A percentile compares a stretch with the other conserved stretches of the same genome.
Evolutionary conservation across 1,140 invertebrate species (phyloP).

Genomic region (Drosophila repleta): DNA sequence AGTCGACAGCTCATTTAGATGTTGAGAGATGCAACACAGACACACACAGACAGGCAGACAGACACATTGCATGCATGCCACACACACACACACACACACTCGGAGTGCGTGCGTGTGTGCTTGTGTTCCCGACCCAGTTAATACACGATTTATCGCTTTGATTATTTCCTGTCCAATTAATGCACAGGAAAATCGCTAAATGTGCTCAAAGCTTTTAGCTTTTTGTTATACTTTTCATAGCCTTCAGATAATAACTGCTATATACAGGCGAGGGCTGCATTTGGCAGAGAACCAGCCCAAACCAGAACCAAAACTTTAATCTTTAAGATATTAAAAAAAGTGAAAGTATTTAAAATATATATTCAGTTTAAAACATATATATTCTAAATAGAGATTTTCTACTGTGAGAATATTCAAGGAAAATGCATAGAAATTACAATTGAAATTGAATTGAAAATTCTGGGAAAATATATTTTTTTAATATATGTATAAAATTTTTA

Average conservation of each 20-base stretch:
- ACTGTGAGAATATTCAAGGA: too few relatives aligned
- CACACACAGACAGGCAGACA: not conserved
- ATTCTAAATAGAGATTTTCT: too few relatives aligned
- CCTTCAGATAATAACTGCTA: not conserved
- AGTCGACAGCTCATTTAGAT: slow-evolving; percentile 19
- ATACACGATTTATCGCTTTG: not conserved
- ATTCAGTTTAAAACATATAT: too few relatives aligned
- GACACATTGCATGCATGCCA: not conserved
- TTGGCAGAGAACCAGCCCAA: too few relatives aligned
- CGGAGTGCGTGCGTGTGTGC: too few relatives aligned
- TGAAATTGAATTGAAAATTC: too few relatives aligned
- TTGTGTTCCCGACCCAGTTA: not conserved
- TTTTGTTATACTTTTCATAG: not conserved
- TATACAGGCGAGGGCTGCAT: not conserved
- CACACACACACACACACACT: not conserved
- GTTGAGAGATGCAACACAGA: slow-evolving; percentile 19
- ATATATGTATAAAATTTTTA: too few relatives aligned
- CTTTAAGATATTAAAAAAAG: too few relatives aligned
- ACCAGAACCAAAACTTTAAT: too few relatives aligned
- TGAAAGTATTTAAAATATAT: not conserved
- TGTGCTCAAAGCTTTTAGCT: not conserved
- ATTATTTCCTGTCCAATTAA: slow-evolving; percentile 39
- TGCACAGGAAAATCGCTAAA: slow-evolving; percentile 32
- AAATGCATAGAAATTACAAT: too few relatives aligned
- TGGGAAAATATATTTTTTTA: too few relatives aligned